These are phyloP conservation scores for Antedon mediterranea DNA, from an alignment of 53 echinoderm and acorn worm genomes.

Conservation along the genomic window DNA sequence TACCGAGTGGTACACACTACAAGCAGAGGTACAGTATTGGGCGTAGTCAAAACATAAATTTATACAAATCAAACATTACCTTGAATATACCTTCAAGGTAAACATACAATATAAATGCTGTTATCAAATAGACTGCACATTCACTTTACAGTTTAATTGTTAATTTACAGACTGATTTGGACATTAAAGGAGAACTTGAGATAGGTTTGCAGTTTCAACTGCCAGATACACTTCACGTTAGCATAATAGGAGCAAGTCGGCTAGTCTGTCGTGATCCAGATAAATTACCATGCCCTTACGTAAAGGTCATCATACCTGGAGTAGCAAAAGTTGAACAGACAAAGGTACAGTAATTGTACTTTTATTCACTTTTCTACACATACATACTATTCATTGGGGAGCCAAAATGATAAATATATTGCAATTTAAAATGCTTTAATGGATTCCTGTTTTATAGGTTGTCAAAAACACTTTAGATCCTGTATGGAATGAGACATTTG, in stretches of 20 bases:
- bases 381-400: too few relatives aligned
- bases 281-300: slow-evolving; percentile 63
- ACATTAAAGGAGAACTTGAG: slow-evolving; percentile 58
- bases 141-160: not conserved
- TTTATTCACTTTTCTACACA: too few relatives aligned
- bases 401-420: too few relatives aligned
- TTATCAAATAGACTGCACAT: too few relatives aligned
- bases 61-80: too few relatives aligned
- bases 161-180: slow-evolving; percentile 56
- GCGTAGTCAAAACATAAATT: too few relatives aligned
- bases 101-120: too few relatives aligned
- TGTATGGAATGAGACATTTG: slow-evolving; percentile 76
- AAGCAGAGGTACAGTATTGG: slow-evolving; percentile 72
- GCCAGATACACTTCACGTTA: slow-evolving; percentile 68
- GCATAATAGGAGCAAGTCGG: slow-evolving; percentile 35
- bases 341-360: too few relatives aligned
- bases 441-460: too few relatives aligned
- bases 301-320: slow-evolving; percentile 72
- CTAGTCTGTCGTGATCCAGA: slow-evolving; percentile 45
- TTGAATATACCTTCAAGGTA: too few relatives aligned
- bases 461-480: slow-evolving; percentile 48
- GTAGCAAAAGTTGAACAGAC: slow-evolving; percentile 70
- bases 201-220: slow-evolving; percentile 54
- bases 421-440: too few relatives aligned
- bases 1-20: slow-evolving; percentile 70